A percentile compares a stretch with the other conserved stretches of the same genome.
Evolutionary conservation across 1,140 invertebrate species (phyloP).

Genomic region (Lepidotrigona ventralis): DNA sequence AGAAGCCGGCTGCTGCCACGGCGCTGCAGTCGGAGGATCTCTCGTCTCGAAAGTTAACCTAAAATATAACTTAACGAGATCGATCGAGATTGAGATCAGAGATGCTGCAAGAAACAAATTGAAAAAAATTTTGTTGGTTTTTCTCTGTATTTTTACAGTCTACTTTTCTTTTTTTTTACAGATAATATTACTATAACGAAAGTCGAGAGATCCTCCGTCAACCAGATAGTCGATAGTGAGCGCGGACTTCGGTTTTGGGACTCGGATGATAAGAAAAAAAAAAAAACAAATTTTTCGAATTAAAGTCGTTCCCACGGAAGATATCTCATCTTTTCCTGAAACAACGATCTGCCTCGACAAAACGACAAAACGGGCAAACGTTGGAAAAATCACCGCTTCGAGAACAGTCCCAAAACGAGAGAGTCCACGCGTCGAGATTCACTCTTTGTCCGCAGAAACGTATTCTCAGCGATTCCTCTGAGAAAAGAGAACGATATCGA

Average conservation of each 20-base stretch:
- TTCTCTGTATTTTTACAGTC: background rate
- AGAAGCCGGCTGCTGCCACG: background rate
- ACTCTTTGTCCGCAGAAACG: background rate
- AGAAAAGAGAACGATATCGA: background rate
- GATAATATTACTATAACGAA: background rate
- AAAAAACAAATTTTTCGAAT: background rate
- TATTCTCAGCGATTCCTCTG: background rate
- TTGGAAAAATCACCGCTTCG: background rate
- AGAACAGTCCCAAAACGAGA: background rate
- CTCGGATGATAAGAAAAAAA: background rate
- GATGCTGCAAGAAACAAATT: no score
- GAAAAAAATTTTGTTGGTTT: no score
- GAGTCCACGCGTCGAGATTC: background rate
- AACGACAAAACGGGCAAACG: background rate
- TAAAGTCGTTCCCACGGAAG: background rate
- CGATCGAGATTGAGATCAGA: no score
- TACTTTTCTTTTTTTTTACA: no score
- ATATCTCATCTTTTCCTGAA: background rate
- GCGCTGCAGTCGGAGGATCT: background rate
- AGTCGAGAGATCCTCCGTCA: constrained; percentile 3
- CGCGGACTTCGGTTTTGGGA: background rate
- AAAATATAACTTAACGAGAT: no score
- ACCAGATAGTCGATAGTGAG: no score
- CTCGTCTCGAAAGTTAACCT: no score
- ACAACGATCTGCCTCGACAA: background rate